These are phyloP conservation scores for Epirrhoe tristata DNA, from an alignment of 2,888 invertebrate genomes.

Conservation along the genomic window DNA sequence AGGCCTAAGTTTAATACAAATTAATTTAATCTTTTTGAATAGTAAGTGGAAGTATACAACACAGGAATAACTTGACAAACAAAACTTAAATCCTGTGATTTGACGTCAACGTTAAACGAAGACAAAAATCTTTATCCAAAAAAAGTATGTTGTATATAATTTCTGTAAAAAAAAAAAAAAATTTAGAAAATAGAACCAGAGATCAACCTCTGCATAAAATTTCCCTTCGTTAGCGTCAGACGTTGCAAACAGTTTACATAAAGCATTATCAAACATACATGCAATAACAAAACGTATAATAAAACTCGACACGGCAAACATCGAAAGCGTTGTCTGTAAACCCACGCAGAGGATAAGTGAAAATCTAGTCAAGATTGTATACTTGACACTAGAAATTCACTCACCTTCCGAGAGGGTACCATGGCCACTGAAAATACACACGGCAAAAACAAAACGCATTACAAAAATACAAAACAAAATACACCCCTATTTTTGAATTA, in stretches of 20 bases:
- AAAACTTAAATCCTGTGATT: neutral
- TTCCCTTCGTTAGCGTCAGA: neutral
- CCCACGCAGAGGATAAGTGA: conserved; percentile 86
- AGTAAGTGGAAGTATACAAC: neutral
- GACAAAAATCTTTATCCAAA: neutral
- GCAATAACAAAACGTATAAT: conserved; percentile 46
- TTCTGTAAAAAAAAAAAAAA: too few species aligned
- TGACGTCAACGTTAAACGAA: conserved; percentile 3
- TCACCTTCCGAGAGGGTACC: conserved; percentile 74
- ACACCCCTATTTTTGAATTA: too few species aligned
- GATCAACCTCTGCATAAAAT: too few species aligned
- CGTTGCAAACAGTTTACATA: conserved; percentile 17
- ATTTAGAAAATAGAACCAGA: too few species aligned
- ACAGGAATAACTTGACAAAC: neutral
- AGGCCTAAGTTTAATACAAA: too few species aligned
- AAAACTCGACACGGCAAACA: conserved; percentile 57
- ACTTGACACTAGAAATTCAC: conserved; percentile 85
- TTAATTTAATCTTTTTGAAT: too few species aligned
- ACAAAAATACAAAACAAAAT: conserved; percentile 23
- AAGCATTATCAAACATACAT: conserved; percentile 30
- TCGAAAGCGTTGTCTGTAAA: conserved; percentile 65
- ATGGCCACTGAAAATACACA: conserved; percentile 42
- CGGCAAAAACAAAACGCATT: conserved; percentile 36
- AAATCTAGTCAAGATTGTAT: conserved; percentile 87
- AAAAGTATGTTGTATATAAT: neutral